phyloP scores from a whole-genome alignment of 2,888 invertebrate genomes.

The Troides oblongomaculatus region DNA sequence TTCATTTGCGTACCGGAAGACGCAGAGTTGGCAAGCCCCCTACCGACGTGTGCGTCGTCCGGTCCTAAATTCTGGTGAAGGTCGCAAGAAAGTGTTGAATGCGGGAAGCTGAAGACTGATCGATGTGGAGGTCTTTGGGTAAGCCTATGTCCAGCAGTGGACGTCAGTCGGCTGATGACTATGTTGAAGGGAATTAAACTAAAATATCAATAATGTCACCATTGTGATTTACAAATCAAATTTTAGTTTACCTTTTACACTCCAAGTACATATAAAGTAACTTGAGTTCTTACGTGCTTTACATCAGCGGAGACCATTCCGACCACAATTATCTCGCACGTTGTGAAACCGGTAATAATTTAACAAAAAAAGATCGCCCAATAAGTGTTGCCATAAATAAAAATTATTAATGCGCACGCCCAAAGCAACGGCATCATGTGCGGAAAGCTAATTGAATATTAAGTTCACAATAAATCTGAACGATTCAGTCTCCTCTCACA shows the following conservation, averaged over 20 bases:
- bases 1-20: too few relatives aligned
- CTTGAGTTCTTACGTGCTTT: not conserved
- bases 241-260: not conserved
- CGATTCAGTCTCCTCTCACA: conserved; percentile 57
- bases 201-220: not conserved
- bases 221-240: not conserved
- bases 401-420: conserved; percentile 78
- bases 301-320: not conserved
- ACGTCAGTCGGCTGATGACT: too few relatives aligned
- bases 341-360: conserved; percentile 70
- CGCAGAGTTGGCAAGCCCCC: too few relatives aligned
- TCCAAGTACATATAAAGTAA: not conserved
- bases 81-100: too few relatives aligned
- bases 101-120: too few relatives aligned
- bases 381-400: conserved; percentile 78
- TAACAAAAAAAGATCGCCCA: conserved; percentile 67
- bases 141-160: too few relatives aligned
- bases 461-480: conserved; percentile 77
- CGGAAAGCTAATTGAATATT: conserved; percentile 80
- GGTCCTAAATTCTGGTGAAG: too few relatives aligned
- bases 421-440: conserved; percentile 74
- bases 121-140: too few relatives aligned
- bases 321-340: conserved; percentile 29
- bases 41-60: too few relatives aligned
- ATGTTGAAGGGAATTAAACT: too few relatives aligned